Evolutionary conservation across 2,113 vertebrate species (phyloP).

Genomic region (Chauna torquata): DNA sequence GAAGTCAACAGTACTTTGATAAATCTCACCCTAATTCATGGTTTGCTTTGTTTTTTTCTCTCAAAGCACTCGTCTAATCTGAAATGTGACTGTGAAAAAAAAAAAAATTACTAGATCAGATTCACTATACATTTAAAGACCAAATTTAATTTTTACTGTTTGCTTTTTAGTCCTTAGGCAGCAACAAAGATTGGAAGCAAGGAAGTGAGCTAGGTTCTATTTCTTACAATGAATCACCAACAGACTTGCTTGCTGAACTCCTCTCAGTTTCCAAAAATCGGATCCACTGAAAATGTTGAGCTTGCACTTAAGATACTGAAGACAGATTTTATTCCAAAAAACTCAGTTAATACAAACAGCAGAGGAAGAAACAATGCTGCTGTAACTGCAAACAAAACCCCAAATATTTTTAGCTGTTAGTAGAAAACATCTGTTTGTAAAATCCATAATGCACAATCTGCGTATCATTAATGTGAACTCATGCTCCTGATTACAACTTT

Average conservation of each 20-base stretch:
- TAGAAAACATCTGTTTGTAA: neutral
- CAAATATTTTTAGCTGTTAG: neutral
- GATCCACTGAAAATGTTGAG: neutral
- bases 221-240: neutral
- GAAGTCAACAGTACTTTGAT: neutral
- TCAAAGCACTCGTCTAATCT: neutral
- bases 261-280: neutral
- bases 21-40: neutral
- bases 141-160: neutral
- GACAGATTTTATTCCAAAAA: neutral
- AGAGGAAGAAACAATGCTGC: neutral
- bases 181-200: neutral
- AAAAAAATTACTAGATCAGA: neutral
- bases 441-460: neutral
- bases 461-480: neutral
- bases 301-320: neutral
- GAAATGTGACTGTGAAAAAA: neutral
- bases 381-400: neutral
- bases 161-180: neutral
- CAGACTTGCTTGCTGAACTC: neutral
- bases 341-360: neutral
- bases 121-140: neutral
- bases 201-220: neutral
- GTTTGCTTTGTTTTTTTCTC: neutral
- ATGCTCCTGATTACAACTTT: neutral